phyloP scores from a whole-genome alignment of 2,888 invertebrate species.

The Coelogynopora nodosa region DNA sequence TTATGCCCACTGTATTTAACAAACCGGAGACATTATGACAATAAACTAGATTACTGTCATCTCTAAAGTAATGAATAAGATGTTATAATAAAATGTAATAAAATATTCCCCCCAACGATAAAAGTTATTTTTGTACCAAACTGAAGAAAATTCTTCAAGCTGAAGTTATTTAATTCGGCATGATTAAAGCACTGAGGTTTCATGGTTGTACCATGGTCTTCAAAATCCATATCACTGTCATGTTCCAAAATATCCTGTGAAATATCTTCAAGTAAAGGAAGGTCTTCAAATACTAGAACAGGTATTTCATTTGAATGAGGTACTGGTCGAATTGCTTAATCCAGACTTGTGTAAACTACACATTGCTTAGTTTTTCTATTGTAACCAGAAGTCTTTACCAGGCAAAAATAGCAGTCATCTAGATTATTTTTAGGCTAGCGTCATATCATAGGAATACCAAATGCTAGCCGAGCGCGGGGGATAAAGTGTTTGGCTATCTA shows the following conservation, averaged over 20 bases:
- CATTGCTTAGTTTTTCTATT: neutral
- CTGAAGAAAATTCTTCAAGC: neutral
- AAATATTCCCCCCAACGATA: no score
- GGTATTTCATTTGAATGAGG: neutral
- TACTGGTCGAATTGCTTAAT: neutral
- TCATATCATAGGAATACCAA: neutral
- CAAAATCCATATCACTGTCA: neutral
- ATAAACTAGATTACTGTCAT: neutral
- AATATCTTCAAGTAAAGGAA: neutral
- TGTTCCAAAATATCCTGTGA: neutral
- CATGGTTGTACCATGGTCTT: neutral
- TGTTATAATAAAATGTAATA: neutral
- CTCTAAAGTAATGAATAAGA: neutral
- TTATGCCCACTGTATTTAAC: neutral
- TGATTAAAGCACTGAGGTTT: neutral
- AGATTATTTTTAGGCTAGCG: neutral
- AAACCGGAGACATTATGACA: neutral
- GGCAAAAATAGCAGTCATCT: neutral
- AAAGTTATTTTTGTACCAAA: neutral
- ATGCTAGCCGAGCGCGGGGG: neutral
- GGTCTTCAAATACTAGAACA: neutral
- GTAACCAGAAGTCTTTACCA: neutral
- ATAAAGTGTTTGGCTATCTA: no score
- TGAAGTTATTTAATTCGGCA: neutral
- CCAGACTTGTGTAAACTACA: neutral